A percentile compares a stretch with the other conserved stretches of the same genome.
phyloP scores from a whole-genome alignment of 2,888 invertebrate species.

The Exocentrus adspersus region DNA sequence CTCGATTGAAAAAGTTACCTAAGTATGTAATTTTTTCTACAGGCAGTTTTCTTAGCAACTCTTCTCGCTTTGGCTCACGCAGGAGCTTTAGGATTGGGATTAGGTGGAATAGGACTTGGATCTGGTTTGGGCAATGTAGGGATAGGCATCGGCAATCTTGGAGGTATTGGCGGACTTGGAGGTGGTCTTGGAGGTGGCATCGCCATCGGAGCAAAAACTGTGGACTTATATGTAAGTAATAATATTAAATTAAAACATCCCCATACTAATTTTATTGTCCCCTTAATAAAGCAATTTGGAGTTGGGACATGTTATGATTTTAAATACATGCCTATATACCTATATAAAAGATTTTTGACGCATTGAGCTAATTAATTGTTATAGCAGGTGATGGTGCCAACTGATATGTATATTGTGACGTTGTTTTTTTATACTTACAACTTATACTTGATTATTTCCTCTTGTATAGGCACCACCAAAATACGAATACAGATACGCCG shows the following conservation, averaged over 20 bases:
- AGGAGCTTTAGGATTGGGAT: constrained; percentile 3
- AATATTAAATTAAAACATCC: not conserved
- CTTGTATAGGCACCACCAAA: constrained; percentile 43
- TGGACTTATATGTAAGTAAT: constrained; percentile 33
- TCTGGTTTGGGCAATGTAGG: not conserved
- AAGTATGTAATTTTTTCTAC: not conserved
- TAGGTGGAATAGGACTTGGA: not conserved
- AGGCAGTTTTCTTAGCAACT: not conserved
- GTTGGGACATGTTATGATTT: no score
- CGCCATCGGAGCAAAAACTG: not conserved
- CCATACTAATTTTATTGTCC: no score
- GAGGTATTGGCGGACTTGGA: constrained; percentile 16
- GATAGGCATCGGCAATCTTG: constrained; percentile 1
- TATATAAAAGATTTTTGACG: no score
- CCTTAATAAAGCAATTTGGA: no score
- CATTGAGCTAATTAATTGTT: no score
- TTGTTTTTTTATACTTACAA: not conserved
- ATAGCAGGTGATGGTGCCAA: no score
- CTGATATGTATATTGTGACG: no score
- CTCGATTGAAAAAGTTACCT: no score
- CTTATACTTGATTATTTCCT: no score
- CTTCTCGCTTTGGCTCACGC: constrained; percentile 2
- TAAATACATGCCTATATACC: no score
- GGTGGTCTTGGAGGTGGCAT: constrained; percentile 20
- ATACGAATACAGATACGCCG: constrained; percentile 49